Evolutionary conservation across 2,113 vertebrate species (phyloP).

Genomic region (Nerophis lumbriciformis): DNA sequence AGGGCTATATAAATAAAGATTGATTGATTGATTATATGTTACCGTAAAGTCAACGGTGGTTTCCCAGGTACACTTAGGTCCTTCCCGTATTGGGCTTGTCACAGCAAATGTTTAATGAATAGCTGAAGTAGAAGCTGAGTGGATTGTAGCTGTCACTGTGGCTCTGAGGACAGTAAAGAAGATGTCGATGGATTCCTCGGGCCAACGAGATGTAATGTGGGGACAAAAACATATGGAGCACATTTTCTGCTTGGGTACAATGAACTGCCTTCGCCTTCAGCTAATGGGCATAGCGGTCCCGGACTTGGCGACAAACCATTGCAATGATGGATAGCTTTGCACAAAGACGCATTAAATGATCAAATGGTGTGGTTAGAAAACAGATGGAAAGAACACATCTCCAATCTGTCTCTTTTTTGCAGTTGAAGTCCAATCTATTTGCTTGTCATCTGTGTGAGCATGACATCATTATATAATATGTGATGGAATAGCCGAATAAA

Average conservation of each 20-base stretch:
- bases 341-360: neutral
- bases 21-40: no score
- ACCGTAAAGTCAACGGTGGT: neutral
- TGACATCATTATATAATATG: no score
- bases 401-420: neutral
- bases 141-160: neutral
- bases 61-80: neutral
- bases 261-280: neutral
- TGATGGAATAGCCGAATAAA: no score
- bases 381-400: slow-evolving; percentile 4
- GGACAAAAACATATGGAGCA: neutral
- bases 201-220: neutral
- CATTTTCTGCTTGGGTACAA: neutral
- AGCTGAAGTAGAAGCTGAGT: neutral
- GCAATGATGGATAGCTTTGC: neutral
- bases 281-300: neutral
- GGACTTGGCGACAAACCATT: neutral
- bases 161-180: neutral
- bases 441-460: neutral
- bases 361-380: neutral
- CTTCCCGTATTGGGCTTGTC: neutral
- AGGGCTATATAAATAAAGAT: no score
- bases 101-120: neutral
- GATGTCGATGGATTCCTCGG: neutral
- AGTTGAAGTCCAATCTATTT: neutral